Conservation (phyloP, 1,140 invertebrate genomes). For the Nylanderia fulva region DNA sequence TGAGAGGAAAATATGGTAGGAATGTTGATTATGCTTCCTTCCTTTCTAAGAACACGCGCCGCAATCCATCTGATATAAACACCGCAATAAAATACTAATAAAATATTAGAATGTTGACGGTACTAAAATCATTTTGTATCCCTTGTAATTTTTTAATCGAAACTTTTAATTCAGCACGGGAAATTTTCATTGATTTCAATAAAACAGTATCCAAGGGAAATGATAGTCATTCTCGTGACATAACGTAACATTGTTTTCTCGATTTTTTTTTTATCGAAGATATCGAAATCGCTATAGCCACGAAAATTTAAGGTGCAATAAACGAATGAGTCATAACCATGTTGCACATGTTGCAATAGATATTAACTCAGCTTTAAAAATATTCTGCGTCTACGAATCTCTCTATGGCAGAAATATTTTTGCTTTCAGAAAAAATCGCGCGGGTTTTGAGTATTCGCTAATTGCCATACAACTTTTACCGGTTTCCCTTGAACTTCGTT, state of each 20-base stretch:
- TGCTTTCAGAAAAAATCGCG: background rate
- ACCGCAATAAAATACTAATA: background rate
- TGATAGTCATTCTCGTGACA: conserved; percentile 45
- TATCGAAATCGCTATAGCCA: background rate
- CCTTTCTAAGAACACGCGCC: conserved; percentile 1
- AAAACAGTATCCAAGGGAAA: conserved; percentile 55
- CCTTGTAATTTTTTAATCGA: background rate
- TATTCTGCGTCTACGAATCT: background rate
- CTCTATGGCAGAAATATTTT: background rate
- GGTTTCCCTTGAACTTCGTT: conserved; percentile 63
- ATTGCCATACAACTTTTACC: background rate
- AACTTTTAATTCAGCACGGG: background rate
- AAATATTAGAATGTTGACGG: background rate
- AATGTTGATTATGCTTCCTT: conserved; percentile 15
- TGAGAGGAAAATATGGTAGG: background rate
- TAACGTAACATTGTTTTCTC: background rate
- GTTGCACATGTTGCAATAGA: background rate
- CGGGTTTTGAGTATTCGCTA: background rate
- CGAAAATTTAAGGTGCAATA: background rate
- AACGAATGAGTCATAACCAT: background rate
- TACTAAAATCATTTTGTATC: background rate
- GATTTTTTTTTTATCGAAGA: background rate
- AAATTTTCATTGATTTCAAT: conserved; percentile 18
- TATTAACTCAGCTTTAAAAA: background rate
- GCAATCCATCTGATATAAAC: conserved; percentile 15